Percentiles rank a stretch among this genome's conserved stretches.
Evolutionary conservation across 2,797 vertebrate species (phyloP).

Genomic region (Enteromius anoplus): DNA sequence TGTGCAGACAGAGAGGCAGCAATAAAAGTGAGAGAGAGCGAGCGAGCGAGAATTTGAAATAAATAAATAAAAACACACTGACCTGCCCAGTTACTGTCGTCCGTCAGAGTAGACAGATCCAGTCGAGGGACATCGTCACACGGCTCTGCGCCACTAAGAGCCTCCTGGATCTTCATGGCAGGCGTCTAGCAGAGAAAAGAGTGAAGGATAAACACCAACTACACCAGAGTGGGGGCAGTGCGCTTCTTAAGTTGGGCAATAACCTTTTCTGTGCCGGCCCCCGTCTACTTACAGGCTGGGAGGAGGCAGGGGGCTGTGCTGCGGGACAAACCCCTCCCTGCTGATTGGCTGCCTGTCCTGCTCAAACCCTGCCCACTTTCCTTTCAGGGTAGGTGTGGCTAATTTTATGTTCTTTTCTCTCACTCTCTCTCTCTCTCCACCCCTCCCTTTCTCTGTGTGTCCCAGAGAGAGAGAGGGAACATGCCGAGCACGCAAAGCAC

Average conservation of each 20-base stretch:
- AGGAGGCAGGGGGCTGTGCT: slow-evolving; percentile 63
- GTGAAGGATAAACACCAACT: slow-evolving; percentile 55
- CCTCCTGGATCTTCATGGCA: slow-evolving; percentile 96
- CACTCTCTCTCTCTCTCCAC: slow-evolving; percentile 45
- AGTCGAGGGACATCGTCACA: slow-evolving; percentile 86
- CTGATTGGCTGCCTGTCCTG: slow-evolving; percentile 70
- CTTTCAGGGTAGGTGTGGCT: slow-evolving; percentile 59
- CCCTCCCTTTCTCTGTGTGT: slow-evolving; percentile 70
- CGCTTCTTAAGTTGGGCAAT: slow-evolving; percentile 73
- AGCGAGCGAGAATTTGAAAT: slow-evolving; percentile 20
- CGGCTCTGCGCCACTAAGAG: slow-evolving; percentile 77
- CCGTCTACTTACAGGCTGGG: slow-evolving; percentile 63
- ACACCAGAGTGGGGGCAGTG: slow-evolving; percentile 67
- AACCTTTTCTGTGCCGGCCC: slow-evolving; percentile 66
- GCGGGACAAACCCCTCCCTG: slow-evolving; percentile 51
- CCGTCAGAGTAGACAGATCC: slow-evolving; percentile 86
- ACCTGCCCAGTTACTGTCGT: slow-evolving; percentile 93
- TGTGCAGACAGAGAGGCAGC: slow-evolving; percentile 57
- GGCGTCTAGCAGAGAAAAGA: slow-evolving; percentile 81
- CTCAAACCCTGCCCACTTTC: slow-evolving; percentile 72
- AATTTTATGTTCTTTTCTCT: slow-evolving; percentile 25
- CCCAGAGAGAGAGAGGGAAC: slow-evolving; percentile 58
- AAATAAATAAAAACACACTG: slow-evolving; percentile 69
- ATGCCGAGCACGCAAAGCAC: slow-evolving; percentile 68
- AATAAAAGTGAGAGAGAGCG: slow-evolving; percentile 1